Percentiles rank a stretch among this genome's conserved stretches.
Conservation (phyloP, 2,888 invertebrate species). For the Epiperipatus broadwayi region DNA sequence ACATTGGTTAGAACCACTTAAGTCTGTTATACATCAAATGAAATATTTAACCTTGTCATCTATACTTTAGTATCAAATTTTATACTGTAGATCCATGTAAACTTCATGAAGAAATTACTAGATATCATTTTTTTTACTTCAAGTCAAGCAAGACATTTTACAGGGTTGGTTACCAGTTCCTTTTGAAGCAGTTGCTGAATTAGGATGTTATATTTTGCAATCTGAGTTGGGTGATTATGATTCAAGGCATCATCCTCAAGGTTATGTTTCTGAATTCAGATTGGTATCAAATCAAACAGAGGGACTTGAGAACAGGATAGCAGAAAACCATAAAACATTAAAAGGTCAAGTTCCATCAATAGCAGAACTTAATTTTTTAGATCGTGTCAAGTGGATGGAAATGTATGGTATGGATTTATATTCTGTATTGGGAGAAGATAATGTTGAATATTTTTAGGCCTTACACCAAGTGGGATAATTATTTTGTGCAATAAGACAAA, state of each 20-base stretch:
- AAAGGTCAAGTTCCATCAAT: constrained; percentile 74
- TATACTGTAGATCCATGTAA: constrained; percentile 94
- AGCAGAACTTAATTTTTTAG: constrained; percentile 81
- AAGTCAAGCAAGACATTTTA: constrained; percentile 85
- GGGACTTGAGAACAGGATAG: constrained; percentile 66
- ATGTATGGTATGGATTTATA: constrained; percentile 96
- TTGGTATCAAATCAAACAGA: constrained; percentile 77
- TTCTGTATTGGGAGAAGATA: constrained; percentile 87
- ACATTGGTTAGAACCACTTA: too few species aligned
- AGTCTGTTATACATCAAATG: too few species aligned
- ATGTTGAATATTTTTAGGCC: constrained; percentile 85
- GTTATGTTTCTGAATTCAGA: constrained; percentile 86
- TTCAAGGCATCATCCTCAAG: constrained; percentile 59
- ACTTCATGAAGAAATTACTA: constrained; percentile 80
- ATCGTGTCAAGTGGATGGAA: constrained; percentile 94
- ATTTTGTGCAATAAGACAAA: constrained; percentile 83
- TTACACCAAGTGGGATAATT: constrained; percentile 87
- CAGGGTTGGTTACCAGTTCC: constrained; percentile 77
- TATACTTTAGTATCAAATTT: constrained; percentile 92
- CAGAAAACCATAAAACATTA: constrained; percentile 68
- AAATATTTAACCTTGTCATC: too few species aligned
- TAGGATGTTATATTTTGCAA: constrained; percentile 80
- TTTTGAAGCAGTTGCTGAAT: constrained; percentile 72
- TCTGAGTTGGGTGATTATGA: constrained; percentile 92
- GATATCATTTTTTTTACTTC: constrained; percentile 72